A percentile compares a stretch with the other conserved stretches of the same genome.
These are phyloP conservation scores for Venturia canescens DNA, from an alignment of 1,140 invertebrate genomes.

Conservation along the genomic window DNA sequence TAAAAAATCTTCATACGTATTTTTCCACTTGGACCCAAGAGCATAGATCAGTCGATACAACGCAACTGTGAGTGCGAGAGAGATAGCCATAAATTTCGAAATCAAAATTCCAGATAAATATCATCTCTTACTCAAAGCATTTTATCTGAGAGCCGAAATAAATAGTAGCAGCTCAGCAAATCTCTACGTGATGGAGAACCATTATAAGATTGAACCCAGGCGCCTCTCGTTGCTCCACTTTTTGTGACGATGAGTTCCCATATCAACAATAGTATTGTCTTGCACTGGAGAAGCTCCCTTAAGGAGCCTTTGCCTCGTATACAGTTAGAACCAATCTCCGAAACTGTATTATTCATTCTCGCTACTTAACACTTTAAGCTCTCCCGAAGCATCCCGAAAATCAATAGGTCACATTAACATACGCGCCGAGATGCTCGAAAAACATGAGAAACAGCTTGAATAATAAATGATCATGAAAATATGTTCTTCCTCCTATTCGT, in stretches of 20 bases:
- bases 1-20: too few species aligned
- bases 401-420: background rate
- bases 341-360: too few species aligned
- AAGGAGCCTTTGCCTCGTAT: background rate
- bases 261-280: background rate
- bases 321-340: background rate
- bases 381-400: background rate
- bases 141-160: background rate
- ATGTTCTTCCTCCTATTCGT: too few species aligned
- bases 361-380: too few species aligned
- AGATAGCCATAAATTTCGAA: too few species aligned
- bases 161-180: background rate
- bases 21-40: too few species aligned
- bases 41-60: too few species aligned
- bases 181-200: constrained; percentile 9
- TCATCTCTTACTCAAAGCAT: background rate
- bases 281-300: background rate
- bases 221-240: background rate
- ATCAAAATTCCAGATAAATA: too few species aligned
- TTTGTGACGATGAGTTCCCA: background rate
- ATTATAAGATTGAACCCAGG: background rate
- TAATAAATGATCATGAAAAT: too few species aligned
- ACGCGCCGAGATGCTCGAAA: too few species aligned
- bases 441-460: too few species aligned
- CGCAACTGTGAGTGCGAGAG: too few species aligned